These are phyloP conservation scores for Delichon dasypus DNA, from an alignment of 2,797 vertebrate genomes.

Conservation along the genomic window DNA sequence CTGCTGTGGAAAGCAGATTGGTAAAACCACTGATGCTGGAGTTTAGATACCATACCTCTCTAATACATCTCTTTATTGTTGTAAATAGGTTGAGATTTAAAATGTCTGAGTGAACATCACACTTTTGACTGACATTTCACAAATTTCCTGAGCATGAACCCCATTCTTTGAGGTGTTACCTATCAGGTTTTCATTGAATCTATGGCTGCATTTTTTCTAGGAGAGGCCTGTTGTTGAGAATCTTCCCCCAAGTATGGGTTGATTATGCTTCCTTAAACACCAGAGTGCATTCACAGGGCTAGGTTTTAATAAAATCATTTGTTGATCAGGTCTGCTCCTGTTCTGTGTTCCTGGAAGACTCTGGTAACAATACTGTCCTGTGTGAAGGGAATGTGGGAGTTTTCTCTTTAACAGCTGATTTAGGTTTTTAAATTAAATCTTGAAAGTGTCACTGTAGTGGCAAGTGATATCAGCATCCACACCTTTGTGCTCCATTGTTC, in stretches of 20 bases:
- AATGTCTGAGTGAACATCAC: not conserved
- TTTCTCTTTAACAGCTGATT: not conserved
- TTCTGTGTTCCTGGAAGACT: not conserved
- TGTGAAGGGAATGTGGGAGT: not conserved
- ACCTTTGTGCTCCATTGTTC: rapidly evolving
- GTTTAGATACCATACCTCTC: not conserved
- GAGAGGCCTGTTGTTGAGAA: not conserved
- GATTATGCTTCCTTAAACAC: not conserved
- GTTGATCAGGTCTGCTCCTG: not conserved
- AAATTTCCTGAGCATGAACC: not conserved
- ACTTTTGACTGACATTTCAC: not conserved
- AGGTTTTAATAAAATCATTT: not conserved
- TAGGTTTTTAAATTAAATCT: not conserved
- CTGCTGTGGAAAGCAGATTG: not conserved
- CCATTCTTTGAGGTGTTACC: not conserved
- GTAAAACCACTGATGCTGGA: not conserved
- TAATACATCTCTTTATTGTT: not conserved
- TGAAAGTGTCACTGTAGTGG: not conserved
- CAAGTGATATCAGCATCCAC: not conserved
- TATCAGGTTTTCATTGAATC: not conserved
- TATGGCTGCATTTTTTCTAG: not conserved
- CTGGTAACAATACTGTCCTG: not conserved
- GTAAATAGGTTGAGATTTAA: not conserved
- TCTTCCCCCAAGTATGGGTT: not conserved
- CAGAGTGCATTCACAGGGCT: not conserved